Base-by-base conservation (phyloP, 2,797 vertebrate genomes). In the Picus viridis region DNA sequence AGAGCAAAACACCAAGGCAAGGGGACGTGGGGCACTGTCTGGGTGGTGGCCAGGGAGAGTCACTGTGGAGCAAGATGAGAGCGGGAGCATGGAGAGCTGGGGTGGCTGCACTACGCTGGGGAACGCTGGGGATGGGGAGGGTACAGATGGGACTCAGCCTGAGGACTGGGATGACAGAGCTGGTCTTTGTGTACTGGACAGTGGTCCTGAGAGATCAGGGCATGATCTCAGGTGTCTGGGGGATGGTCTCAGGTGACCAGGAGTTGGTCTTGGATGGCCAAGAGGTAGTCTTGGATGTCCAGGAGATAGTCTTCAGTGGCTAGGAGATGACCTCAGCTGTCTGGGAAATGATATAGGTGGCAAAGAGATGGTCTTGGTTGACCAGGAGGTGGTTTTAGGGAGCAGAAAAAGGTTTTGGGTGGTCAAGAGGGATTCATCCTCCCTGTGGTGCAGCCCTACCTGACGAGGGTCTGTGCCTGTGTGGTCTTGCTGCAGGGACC, bases 21-120 rank as follows among this genome's bases (percentile, higher is more conserved):
- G 51, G 23, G 15, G 16, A n/a, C 1, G 4, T 3, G 6, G 49
- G 39, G 4, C 34, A 19, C 17, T 2, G 0, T 13, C 51, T 36
- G 71, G 39, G 36, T n/a, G 13, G 20, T 53, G 58, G n/a, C n/a
- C 58, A 49, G 13, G 45, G 23, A 59, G 27, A 62, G 45, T 49
- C 47, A 45, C 47, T 0, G 1, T 23, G 27, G 30, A 41, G 5
- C 30, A 26, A 49, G 61, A 39, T 8, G 41, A 64, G 24, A 77
- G 9, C 2, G 1, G 36, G 6, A 45, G 5, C 26, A 22, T 16
- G 62, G 67, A 81, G 58, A 77, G n/a, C 29, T 69, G 57, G 53
- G 61, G 36, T 7, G 12, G 57, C 75, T 69, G 69, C 27, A 51
- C 36, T 18, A 24, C 0, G 0, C 17, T 7, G 1, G 20, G 18